Evolutionary conservation across 2,797 vertebrate species (phyloP).

Genomic region (Podargus strigoides): DNA sequence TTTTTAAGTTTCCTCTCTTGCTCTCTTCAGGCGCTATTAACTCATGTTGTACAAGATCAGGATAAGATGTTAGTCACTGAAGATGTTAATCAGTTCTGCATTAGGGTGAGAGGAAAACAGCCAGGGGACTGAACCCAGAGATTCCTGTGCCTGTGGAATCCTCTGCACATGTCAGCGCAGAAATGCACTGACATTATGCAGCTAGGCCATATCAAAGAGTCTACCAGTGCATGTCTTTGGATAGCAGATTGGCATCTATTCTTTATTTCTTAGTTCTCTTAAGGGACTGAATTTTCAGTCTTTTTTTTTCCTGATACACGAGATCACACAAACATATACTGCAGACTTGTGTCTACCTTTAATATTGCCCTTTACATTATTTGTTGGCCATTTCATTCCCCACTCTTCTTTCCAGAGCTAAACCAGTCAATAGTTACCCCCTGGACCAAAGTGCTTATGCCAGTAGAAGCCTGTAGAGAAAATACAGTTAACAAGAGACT

Average conservation of each 20-base stretch:
- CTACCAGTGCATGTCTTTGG: neutral
- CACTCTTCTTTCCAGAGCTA: neutral
- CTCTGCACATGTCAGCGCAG: neutral
- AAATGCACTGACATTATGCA: neutral
- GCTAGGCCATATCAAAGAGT: neutral
- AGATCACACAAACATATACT: neutral
- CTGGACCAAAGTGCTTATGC: neutral
- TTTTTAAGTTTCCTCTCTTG: neutral
- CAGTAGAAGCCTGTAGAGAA: neutral
- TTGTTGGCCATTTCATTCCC: neutral
- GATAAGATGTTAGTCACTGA: neutral
- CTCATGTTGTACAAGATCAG: neutral
- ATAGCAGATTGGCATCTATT: neutral
- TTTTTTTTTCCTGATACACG: neutral
- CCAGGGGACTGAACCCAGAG: neutral
- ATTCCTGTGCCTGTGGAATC: neutral
- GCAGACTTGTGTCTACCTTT: neutral
- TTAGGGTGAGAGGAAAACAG: neutral
- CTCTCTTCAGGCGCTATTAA: neutral
- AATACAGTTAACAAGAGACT: neutral
- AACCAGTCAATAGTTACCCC: neutral
- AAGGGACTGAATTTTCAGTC: neutral
- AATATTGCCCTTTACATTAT: neutral
- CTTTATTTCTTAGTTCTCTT: neutral
- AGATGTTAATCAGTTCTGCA: neutral